Evolutionary conservation across 2,888 invertebrate species (phyloP).

Genomic region (Philereme transversata): DNA sequence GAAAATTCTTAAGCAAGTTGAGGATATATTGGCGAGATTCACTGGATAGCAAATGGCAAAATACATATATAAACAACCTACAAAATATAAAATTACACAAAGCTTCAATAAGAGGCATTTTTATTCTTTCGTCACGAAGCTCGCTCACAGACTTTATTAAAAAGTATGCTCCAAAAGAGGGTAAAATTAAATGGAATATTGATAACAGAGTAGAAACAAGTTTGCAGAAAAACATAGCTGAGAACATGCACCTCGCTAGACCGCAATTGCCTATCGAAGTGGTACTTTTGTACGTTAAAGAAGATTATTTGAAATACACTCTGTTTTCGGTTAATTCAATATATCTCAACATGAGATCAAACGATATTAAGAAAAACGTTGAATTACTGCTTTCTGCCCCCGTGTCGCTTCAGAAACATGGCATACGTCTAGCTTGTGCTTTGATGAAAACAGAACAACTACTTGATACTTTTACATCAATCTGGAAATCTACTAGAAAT

Average conservation of each 20-base stretch:
- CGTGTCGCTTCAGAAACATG: slow-evolving; percentile 65
- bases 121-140: slow-evolving; percentile 45
- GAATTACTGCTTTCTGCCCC: slow-evolving; percentile 52
- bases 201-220: slow-evolving; percentile 51
- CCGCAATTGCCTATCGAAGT: slow-evolving; percentile 55
- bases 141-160: slow-evolving; percentile 48
- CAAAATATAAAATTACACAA: slow-evolving; percentile 45
- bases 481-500: slow-evolving; percentile 58
- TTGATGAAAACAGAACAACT: slow-evolving; percentile 50
- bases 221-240: slow-evolving; percentile 58
- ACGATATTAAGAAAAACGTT: slow-evolving; percentile 44
- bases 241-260: slow-evolving; percentile 61
- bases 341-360: slow-evolving; percentile 53
- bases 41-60: slow-evolving; percentile 47
- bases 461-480: slow-evolving; percentile 45
- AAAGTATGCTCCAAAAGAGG: slow-evolving; percentile 52
- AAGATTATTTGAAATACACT: slow-evolving; percentile 62
- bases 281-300: slow-evolving; percentile 58
- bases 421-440: slow-evolving; percentile 54
- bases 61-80: slow-evolving; percentile 43
- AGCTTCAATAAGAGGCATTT: slow-evolving; percentile 52
- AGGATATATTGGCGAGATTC: slow-evolving; percentile 58
- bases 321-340: slow-evolving; percentile 60
- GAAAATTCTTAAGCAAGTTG: slow-evolving; percentile 52
- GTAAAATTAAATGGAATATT: slow-evolving; percentile 56